A percentile compares a stretch with the other conserved stretches of the same genome.
Evolutionary conservation across 2,797 vertebrate species (phyloP).

Genomic region (Pelodytes ibericus): DNA sequence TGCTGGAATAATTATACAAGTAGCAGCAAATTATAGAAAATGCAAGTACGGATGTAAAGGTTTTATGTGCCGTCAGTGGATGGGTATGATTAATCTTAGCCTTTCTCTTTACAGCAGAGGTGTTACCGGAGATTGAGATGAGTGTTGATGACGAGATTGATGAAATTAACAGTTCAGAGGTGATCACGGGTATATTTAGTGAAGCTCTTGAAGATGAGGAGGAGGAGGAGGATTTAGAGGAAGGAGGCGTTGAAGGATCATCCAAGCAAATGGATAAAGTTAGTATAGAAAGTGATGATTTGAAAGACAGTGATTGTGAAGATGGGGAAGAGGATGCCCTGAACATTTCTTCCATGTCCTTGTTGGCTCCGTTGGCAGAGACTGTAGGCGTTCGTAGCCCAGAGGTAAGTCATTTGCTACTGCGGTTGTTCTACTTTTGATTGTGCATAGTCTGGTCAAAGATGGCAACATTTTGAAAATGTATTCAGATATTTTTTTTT

Average conservation of each 20-base stretch:
- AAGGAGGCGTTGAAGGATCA: slow-evolving; percentile 59
- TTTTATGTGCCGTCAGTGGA: no score
- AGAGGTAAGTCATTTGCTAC: slow-evolving; percentile 69
- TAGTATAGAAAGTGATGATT: slow-evolving; percentile 68
- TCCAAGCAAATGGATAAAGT: slow-evolving; percentile 62
- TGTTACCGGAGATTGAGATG: slow-evolving; percentile 72
- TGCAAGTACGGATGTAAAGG: no score
- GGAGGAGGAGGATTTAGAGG: slow-evolving; percentile 56
- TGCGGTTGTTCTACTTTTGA: background rate
- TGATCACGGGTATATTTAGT: slow-evolving; percentile 90
- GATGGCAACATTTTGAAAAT: background rate
- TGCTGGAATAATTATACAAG: no score
- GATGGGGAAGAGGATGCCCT: slow-evolving; percentile 78
- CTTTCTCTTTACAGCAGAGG: slow-evolving; percentile 60
- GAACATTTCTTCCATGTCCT: slow-evolving; percentile 97
- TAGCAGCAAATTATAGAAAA: no score
- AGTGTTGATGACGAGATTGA: slow-evolving; percentile 70
- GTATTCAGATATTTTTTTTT: background rate
- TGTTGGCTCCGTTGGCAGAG: slow-evolving; percentile 86
- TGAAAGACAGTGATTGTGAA: slow-evolving; percentile 52
- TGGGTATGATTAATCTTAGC: no score
- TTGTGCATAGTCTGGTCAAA: no score
- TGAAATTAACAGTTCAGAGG: slow-evolving; percentile 83
- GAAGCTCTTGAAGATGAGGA: slow-evolving; percentile 79
- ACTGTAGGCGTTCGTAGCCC: slow-evolving; percentile 85